Evolutionary conservation across 2,888 invertebrate genomes (phyloP).

Genomic region (Macaria liturata): DNA sequence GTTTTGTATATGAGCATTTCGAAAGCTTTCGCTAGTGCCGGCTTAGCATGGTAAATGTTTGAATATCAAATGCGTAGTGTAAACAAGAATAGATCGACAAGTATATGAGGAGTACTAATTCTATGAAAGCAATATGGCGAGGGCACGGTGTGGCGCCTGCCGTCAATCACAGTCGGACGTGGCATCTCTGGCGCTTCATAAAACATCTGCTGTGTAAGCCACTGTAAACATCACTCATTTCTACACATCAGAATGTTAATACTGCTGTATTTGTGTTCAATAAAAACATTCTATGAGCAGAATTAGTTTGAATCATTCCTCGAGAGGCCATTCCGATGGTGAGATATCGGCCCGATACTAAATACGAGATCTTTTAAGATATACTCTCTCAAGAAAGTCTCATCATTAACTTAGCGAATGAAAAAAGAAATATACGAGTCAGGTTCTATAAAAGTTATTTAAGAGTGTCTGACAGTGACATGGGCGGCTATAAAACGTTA

Average conservation of each 20-base stretch:
- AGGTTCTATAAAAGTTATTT: conserved; percentile 27
- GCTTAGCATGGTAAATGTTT: conserved; percentile 26
- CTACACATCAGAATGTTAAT: conserved; percentile 38
- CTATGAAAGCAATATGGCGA: conserved; percentile 40
- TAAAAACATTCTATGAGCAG: conserved; percentile 39
- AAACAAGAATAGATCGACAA: conserved; percentile 30
- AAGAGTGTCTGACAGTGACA: conserved; percentile 37
- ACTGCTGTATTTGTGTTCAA: conserved; percentile 41
- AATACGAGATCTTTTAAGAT: conserved; percentile 25
- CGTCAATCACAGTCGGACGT: conserved; percentile 69
- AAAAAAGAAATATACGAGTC: conserved; percentile 21
- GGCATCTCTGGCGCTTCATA: conserved; percentile 58
- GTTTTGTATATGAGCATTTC: conserved; percentile 25
- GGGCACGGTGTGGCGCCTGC: conserved; percentile 41
- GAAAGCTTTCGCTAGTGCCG: conserved; percentile 19
- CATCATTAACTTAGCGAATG: conserved; percentile 12
- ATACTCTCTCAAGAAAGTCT: conserved; percentile 16
- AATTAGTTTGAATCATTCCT: conserved; percentile 18
- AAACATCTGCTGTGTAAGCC: conserved; percentile 48
- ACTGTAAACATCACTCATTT: conserved; percentile 41
- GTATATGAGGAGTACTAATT: conserved; percentile 37
- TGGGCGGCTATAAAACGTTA: conserved; percentile 33
- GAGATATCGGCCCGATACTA: conserved; percentile 7
- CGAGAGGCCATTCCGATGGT: conserved; percentile 6
- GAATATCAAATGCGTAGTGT: conserved; percentile 27